Evolutionary conservation across 2,797 vertebrate genomes (phyloP).

Genomic region (Sebastes minor): DNA sequence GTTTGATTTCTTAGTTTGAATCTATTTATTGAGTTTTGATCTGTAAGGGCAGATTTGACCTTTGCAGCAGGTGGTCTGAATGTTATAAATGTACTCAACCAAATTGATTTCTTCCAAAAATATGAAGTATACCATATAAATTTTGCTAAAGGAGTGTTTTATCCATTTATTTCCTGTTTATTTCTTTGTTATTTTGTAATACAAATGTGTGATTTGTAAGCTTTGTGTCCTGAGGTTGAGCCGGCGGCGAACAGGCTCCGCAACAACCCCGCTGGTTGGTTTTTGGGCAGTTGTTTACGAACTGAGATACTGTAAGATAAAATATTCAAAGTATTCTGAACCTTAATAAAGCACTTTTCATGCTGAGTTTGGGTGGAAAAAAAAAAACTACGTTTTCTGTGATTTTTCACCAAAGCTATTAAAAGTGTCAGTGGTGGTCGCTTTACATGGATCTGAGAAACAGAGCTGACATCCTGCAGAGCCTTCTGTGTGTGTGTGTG

Average conservation of each 20-base stretch:
- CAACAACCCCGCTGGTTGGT: constrained; percentile 16
- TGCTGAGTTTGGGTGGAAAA: constrained; percentile 45
- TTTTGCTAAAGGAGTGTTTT: constrained; percentile 36
- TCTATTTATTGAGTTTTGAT: constrained; percentile 40
- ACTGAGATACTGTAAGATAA: constrained; percentile 44
- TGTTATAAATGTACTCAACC: constrained; percentile 57
- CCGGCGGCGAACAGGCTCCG: constrained; percentile 34
- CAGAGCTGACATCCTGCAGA: constrained; percentile 59
- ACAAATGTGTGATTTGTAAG: constrained; percentile 50
- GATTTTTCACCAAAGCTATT: constrained; percentile 79
- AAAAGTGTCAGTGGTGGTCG: constrained; percentile 69
- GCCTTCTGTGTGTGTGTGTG: constrained; percentile 18
- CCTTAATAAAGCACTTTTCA: constrained; percentile 71
- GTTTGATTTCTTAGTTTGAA: constrained; percentile 4
- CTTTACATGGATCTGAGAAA: constrained; percentile 62
- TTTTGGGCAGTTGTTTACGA: constrained; percentile 37
- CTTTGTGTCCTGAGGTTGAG: constrained; percentile 34
- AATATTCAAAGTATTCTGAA: constrained; percentile 58
- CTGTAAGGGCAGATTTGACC: constrained; percentile 16
- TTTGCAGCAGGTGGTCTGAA: constrained; percentile 55
- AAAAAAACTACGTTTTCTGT: constrained; percentile 21
- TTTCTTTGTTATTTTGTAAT: constrained; percentile 37
- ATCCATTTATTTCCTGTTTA: constrained; percentile 25
- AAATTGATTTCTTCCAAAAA: constrained; percentile 67
- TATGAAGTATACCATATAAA: constrained; percentile 8